phyloP scores from a whole-genome alignment of 2,888 invertebrate species.

The Bursaphelenchus okinawaensis region DNA sequence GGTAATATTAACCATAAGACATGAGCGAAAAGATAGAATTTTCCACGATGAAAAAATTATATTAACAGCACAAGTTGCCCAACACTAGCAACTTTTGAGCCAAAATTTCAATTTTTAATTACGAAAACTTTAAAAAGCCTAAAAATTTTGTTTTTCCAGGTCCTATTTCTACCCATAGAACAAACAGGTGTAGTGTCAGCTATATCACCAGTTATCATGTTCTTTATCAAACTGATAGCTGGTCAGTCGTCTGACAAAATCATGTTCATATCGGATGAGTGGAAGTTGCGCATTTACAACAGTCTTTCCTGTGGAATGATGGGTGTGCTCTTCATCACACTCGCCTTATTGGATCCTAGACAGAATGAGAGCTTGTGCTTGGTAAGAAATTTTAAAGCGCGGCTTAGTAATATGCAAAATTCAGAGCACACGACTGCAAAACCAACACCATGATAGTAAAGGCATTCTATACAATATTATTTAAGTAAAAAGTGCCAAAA shows the following conservation, averaged over 20 bases:
- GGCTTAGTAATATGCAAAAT: too few relatives aligned
- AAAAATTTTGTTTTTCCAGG: too few relatives aligned
- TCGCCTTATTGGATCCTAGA: slow-evolving; percentile 39
- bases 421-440: too few relatives aligned
- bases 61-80: neutral
- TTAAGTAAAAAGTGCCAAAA: neutral
- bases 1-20: too few relatives aligned
- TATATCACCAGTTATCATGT: slow-evolving; percentile 52
- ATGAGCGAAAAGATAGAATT: too few relatives aligned
- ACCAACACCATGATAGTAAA: neutral
- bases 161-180: slow-evolving; percentile 47
- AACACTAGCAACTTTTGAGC: neutral
- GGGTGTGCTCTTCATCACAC: slow-evolving; percentile 44
- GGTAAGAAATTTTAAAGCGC: too few relatives aligned
- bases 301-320: slow-evolving; percentile 47
- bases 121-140: neutral
- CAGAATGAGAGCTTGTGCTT: slow-evolving; percentile 17
- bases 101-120: neutral
- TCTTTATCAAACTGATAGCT: slow-evolving; percentile 51
- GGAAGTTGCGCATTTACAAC: slow-evolving; percentile 52
- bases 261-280: slow-evolving; percentile 41
- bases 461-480: neutral
- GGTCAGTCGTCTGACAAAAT: slow-evolving; percentile 51
- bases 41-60: too few relatives aligned
- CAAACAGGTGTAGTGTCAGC: slow-evolving; percentile 56